phyloP scores from a whole-genome alignment of 2,113 vertebrate genomes.

The Halichoerus grypus region DNA sequence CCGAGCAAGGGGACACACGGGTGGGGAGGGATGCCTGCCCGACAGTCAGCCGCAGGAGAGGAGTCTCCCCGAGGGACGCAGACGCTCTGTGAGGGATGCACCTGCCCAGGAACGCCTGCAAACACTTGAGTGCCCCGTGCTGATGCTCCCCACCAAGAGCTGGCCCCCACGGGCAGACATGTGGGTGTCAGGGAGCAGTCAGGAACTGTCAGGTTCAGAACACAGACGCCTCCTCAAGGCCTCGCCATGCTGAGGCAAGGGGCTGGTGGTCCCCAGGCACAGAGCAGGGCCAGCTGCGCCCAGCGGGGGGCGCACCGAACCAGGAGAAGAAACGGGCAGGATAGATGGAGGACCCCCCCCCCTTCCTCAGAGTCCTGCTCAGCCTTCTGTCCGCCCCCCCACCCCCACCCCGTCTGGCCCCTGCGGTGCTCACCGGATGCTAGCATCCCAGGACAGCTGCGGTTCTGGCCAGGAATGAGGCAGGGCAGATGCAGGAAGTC shows the following conservation, averaged over 20 bases:
- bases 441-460: neutral
- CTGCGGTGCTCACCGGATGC: neutral
- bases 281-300: neutral
- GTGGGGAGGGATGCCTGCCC: neutral
- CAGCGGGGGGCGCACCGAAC: accelerated
- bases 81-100: accelerated
- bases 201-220: neutral
- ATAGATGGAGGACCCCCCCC: neutral
- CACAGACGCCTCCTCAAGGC: too few species aligned
- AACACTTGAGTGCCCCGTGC: accelerated
- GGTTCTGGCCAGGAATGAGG: too few species aligned
- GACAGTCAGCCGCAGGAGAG: accelerated
- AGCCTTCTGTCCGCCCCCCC: neutral
- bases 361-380: neutral
- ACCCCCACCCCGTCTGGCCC: neutral
- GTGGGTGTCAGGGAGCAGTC: neutral
- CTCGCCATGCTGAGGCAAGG: accelerated
- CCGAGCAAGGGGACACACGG: accelerated
- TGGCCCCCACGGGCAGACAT: neutral
- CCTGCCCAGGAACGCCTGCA: neutral
- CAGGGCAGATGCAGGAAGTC: neutral
- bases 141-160: neutral
- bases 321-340: neutral
- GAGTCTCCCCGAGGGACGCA: neutral
- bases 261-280: neutral